A percentile compares a stretch with the other conserved stretches of the same genome.
These are phyloP conservation scores for Tenthredo mesomela DNA, from an alignment of 2,888 invertebrate species.

Conservation along the genomic window DNA sequence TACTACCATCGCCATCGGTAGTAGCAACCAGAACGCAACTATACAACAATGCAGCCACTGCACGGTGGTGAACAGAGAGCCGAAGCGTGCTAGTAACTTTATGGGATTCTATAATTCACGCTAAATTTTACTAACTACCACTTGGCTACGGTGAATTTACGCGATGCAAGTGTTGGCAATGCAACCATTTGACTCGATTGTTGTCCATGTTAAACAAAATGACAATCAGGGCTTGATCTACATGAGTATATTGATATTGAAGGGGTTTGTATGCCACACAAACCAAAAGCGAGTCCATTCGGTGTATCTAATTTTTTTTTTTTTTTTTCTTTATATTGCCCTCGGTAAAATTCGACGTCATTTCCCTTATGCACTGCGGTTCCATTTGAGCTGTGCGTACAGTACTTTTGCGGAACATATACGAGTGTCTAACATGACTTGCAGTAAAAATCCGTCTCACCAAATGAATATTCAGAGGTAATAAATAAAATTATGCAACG, in stretches of 20 bases:
- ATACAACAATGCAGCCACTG: constrained; percentile 42
- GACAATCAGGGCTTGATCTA: not conserved
- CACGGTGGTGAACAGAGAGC: constrained; percentile 50
- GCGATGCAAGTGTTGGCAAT: constrained; percentile 15
- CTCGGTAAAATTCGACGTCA: not conserved
- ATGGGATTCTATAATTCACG: constrained; percentile 49
- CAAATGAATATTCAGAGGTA: constrained; percentile 68
- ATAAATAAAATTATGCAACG: constrained; percentile 66
- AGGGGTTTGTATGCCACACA: not conserved
- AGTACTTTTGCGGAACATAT: constrained; percentile 9
- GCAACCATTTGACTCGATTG: constrained; percentile 1
- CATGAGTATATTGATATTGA: not conserved
- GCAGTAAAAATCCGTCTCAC: constrained; percentile 63
- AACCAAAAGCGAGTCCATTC: not conserved
- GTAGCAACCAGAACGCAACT: constrained; percentile 31
- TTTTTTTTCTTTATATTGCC: not conserved
- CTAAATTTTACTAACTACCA: constrained; percentile 45
- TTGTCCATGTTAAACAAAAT: not conserved
- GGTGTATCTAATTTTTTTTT: not conserved
- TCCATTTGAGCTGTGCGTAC: not conserved
- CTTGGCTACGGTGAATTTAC: constrained; percentile 40
- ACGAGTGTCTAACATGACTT: constrained; percentile 46
- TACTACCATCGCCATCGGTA: not conserved
- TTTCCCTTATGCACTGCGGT: not conserved
- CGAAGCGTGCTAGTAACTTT: constrained; percentile 30